Base-by-base conservation (phyloP, 2,113 vertebrate species). In the Apus apus region DNA sequence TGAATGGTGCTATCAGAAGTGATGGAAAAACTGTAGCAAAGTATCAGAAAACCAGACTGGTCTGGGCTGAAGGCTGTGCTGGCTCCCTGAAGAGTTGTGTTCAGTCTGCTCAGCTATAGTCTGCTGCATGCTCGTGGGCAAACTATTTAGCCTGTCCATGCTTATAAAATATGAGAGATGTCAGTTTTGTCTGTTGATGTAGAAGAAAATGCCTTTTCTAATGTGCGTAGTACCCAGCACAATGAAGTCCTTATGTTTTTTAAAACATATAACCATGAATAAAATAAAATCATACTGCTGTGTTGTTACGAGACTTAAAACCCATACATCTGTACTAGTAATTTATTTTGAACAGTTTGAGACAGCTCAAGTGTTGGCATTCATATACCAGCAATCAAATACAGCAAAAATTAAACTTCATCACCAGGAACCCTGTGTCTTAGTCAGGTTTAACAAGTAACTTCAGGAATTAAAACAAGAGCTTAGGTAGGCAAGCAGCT, bases 401-500 rank as follows among this genome's bases (percentile, higher is more conserved):
- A 70, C 1, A 90, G 62, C 50, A 94, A 87, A 95, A 94, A 51
- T 80, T 53, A 30, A 61, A 82, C 23, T 88, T 95, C 56, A 71
- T 83, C 29, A 3, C 72, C 79, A 96, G 82, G 86, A 95, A 90
- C 32, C 27, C 53, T 21, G 34, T 81, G 65, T 93, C 82, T 95
- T 87, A 78, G 51, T 71, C 38, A n/a, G 75, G 46, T 94, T 96
- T 95, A 91, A 95, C 85, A 87, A 83, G 85, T 72, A 96, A 93
- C 46, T 74, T 93, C 56, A 89, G 3, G 25, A 91, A 90, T 91
- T 95, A 90, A 93, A 94, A 46, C 67, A 91, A 91, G 95, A 83
- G 21, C 25, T 96, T 88, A 83, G 64, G 75, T 79, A 84, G 2
- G 53, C 82, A 51, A 94, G 75, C 89, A 93, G 78, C 87, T 82